Percentiles rank a stretch among this genome's conserved stretches.
Evolutionary conservation across 2,113 vertebrate species (phyloP).

Genomic region (Indicator indicator): DNA sequence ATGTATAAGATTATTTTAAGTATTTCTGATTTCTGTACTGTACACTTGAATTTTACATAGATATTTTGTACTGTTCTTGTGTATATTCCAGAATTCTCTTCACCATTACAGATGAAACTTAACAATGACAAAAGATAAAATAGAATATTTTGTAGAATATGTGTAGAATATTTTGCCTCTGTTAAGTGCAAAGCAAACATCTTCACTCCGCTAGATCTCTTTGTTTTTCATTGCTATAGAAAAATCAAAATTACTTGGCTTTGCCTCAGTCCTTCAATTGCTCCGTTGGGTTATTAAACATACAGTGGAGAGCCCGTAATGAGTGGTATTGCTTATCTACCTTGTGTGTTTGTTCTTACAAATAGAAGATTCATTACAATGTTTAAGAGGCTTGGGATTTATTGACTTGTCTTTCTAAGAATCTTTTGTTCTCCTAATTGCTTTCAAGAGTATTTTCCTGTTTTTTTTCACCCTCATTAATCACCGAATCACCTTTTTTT

Average conservation of each 20-base stretch:
- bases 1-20: not conserved
- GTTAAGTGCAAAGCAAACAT: constrained; percentile 43
- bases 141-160: too few relatives aligned
- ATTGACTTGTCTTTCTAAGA: constrained; percentile 26
- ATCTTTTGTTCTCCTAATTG: constrained; percentile 15
- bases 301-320: not conserved
- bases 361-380: constrained; percentile 18
- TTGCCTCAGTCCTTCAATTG: not conserved
- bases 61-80: not conserved
- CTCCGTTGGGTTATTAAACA: constrained; percentile 39
- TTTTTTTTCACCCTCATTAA: not conserved
- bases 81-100: not conserved
- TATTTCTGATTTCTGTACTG: not conserved
- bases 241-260: constrained; percentile 28
- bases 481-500: not conserved
- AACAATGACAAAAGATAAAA: not conserved
- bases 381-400: constrained; percentile 16
- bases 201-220: not conserved
- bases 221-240: constrained; percentile 31
- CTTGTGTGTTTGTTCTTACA: constrained; percentile 22
- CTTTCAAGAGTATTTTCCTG: not conserved
- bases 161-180: constrained; percentile 7
- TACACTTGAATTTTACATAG: not conserved
- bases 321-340: not conserved
- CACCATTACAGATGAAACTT: not conserved